Evolutionary conservation across 1,140 invertebrate species (phyloP), one percentile per base, ranked within the genome.

Genomic region (Bombus breviceps): DNA sequence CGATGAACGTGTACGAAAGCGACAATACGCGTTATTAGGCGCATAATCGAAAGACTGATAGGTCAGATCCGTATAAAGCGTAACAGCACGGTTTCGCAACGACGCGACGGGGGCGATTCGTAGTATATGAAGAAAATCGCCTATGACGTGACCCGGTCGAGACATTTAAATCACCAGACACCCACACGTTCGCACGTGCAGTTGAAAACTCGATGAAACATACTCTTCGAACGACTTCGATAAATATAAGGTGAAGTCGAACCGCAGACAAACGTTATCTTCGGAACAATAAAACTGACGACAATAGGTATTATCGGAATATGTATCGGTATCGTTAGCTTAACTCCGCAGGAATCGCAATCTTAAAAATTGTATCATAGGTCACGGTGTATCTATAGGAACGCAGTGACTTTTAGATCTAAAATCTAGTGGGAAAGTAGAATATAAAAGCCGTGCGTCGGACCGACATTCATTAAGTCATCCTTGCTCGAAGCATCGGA

Each of bases 111-210:
- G 86, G 89, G 81, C 84, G 87, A 87, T 79, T 69, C 66, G 69
- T 68, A 39, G 66, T 78, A 47, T 72, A 90, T 89, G 78, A 64
- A 88, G 89, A 86, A 88, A 90, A 81, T 90, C 80, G 76, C 64
- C 39, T 64, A 57, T 86, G 91, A 88, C 79, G 88, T 86, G 89
- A 91, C 89, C 87, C 86, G 88, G 69, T 64, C 85, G 86, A 86
- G 90, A 92, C 88, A 76, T 88, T 92, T 94, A 93, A 93, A 93
- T 93, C 92, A 93, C 83, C 37, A 72, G 68, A 88, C 93, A 88
- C 93, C 93, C 89, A 94, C 93, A 86, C 88, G 59, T 22, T 72
- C 76, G 73, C 81, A 86, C 89, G 87, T 86, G 89, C 81, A 86
- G 82, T 43, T 83, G 80, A 80, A 88, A 86, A 81, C 80, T 75